phyloP scores from a whole-genome alignment of 1,140 invertebrate genomes.

The Catajapyx aquilonaris region DNA sequence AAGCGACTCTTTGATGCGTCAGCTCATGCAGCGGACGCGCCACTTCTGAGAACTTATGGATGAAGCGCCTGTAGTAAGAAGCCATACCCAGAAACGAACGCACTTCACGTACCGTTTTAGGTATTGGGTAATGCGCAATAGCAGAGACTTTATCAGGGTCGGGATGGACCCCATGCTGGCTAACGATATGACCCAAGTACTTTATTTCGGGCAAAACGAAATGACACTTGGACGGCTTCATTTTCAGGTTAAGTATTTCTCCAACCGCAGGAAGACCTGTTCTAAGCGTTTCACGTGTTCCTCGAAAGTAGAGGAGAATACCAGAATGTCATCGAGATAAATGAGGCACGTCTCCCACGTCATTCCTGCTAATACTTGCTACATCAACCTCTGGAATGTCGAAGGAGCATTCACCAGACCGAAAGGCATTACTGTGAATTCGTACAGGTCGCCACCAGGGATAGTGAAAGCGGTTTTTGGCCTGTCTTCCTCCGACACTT shows the following conservation, averaged over 20 bases:
- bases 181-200: conserved; percentile 8
- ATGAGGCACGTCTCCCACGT: no score
- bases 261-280: conserved; percentile 16
- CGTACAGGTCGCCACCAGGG: conserved; percentile 7
- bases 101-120: conserved; percentile 3
- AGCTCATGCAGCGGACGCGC: conserved; percentile 15
- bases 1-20: conserved; percentile 12
- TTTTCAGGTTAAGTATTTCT: conserved; percentile 13
- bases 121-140: conserved; percentile 10
- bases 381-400: conserved; percentile 18
- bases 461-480: conserved; percentile 14
- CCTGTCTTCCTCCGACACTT: no score
- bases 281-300: conserved; percentile 18
- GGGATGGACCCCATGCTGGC: conserved; percentile 2
- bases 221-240: conserved; percentile 19
- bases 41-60: conserved; percentile 10
- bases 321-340: conserved; percentile 23
- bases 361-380: no score
- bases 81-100: conserved; percentile 16
- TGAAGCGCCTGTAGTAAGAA: conserved; percentile 19
- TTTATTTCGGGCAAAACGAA: conserved; percentile 17
- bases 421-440: conserved; percentile 6
- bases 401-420: conserved; percentile 8
- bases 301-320: conserved; percentile 17
- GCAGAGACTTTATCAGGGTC: conserved; percentile 11